Evolutionary conservation across 30 jellyfish, hydroid and myxozoan species (phyloP), one percentile per base, ranked within the genome.

Genomic region (Sanderia malayensis): DNA sequence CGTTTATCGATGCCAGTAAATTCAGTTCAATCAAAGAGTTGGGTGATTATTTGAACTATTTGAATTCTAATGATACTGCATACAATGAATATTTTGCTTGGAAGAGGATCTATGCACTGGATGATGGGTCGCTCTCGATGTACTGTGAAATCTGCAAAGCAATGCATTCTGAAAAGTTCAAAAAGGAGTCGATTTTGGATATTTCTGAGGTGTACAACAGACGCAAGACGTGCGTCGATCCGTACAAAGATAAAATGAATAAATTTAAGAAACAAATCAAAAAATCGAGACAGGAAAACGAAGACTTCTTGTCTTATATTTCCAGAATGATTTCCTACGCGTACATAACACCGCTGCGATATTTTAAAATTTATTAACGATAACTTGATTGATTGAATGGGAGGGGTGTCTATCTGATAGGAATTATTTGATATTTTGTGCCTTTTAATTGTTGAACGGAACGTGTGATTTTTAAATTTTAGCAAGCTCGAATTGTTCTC

Each of bases 11-110:
- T 81, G 87, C 62, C 2, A 57, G 86, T 6, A 61, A 80, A 23
- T 87, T 87, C 78, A 13, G 83, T 25, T 79, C 96, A 11, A 58
- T 87, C 60, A 58, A 80, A 67, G 81, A 62, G 4, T 76, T 87
- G 19, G 95, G 86, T 24, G 82, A 87, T 44, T 87, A 87, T 32
- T 58, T 87, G 8, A 25, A 61, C 46, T 80, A 71, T 62, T 58
- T 87, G 18, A 92, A 81, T 49, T n/a, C 28, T 0, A 73, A 87
- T 79, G 91, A 87, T 73, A 63, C 68, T 20, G 86, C 74, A 20
- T 87, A 87, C 49, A 87, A 87, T 73, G 62, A 65, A 68, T 87
- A 87, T 63, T 87, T 87, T 58, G 77, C 62, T 15, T 87, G 95
- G 95, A 87, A 81, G 46, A 62, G 61, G 24, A 63, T 61, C 28